phyloP scores from a whole-genome alignment of 1,140 invertebrate genomes.

The Cephus cinctus region DNA sequence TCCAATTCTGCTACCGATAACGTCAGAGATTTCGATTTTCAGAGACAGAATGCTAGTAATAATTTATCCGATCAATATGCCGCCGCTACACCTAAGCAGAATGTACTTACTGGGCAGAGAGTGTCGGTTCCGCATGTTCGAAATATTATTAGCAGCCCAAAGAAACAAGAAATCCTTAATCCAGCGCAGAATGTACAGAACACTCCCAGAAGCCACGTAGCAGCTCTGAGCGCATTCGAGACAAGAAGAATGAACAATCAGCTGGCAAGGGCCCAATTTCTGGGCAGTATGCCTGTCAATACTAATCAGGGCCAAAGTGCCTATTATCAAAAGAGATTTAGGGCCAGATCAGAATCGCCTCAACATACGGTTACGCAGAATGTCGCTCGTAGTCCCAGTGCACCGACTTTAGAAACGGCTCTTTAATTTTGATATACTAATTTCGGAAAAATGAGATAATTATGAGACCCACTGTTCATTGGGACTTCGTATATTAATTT shows the following conservation, averaged over 20 bases:
- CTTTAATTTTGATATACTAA: conserved; percentile 31
- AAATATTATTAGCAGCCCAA: conserved; percentile 12
- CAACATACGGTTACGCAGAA: conserved; percentile 33
- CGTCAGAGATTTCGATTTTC: too few relatives aligned
- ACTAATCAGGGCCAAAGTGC: conserved; percentile 25
- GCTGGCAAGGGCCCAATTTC: conserved; percentile 47
- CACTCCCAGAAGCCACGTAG: too few relatives aligned
- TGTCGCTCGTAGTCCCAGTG: conserved; percentile 48
- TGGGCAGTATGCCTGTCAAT: conserved; percentile 27
- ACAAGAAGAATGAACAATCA: conserved; percentile 45
- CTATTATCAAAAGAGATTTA: conserved; percentile 36
- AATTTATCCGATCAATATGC: too few relatives aligned
- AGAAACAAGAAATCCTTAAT: conserved; percentile 9
- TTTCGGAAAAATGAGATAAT: conserved; percentile 6
- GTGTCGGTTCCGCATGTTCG: conserved; percentile 24
- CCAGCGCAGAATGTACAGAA: conserved; percentile 22
- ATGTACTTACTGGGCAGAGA: conserved; percentile 14
- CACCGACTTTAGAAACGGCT: conserved; percentile 49
- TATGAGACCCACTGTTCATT: conserved; percentile 13
- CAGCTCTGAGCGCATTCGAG: conserved; percentile 37
- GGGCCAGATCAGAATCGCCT: conserved; percentile 49
- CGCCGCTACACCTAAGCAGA: too few relatives aligned
- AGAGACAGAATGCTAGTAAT: too few relatives aligned
- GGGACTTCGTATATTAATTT: conserved; percentile 16
- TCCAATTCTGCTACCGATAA: too few relatives aligned